Evolutionary conservation across 2,888 invertebrate genomes (phyloP), one percentile per base, ranked within the genome.

Genomic region (Idaea dimidiata): DNA sequence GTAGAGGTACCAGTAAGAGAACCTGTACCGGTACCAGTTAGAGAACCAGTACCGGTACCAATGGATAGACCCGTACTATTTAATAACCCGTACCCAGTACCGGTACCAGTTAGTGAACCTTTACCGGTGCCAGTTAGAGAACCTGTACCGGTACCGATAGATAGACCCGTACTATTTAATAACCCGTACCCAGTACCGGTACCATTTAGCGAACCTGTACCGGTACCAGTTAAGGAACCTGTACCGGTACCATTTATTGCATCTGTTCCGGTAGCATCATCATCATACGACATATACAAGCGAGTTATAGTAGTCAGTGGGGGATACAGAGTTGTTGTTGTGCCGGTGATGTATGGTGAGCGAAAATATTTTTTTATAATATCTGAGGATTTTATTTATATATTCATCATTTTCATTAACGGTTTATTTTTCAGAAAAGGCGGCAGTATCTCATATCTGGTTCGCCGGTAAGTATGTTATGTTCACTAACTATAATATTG

Each of bases 211-310:
- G 64, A 82, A 1, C 83, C 82, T 0, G 75, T 84, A 1, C 83
- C 82, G 0, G 77, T 84, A 0, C 82, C 83, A 7, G 85, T 1
- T 80, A 82, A 0, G 54, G 81, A 17, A 32, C 77, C 80, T 4
- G 68, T 78, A 43, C 43, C 43, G 17, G 67, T 80, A 0, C 74
- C 78, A 0, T 71, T 78, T 3, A 79, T 84, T 0, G 65, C 82
- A 1, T 82, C 82, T 0, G 74, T 84, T 0, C 83, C 82, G 0
- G 77, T 85, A 0, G 82, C 83, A 8, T 86, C 87, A 1, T 81
- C 82, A 2, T 80, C 24, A 82, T 0, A 55, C 81, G 16, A 24
- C 24, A 24, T 5, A 24, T 24, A 24, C 43, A 43, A 43, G 3
- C 7, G 43, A 10, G 3, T 14, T 43, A 43, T 14, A 2, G 10